Evolutionary conservation across 1,140 invertebrate genomes (phyloP).

Genomic region (Pachypeltis micranthus): DNA sequence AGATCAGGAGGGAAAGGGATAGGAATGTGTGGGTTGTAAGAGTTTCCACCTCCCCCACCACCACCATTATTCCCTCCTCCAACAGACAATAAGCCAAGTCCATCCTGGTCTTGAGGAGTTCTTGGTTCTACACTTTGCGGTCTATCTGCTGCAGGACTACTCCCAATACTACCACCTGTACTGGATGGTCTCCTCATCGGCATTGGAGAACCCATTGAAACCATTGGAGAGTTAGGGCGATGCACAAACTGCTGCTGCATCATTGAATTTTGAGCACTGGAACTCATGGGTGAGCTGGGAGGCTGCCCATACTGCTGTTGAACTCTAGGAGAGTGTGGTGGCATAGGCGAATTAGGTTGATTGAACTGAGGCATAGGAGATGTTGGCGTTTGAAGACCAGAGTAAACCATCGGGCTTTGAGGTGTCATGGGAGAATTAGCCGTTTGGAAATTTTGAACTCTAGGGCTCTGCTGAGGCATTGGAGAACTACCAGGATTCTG

Average conservation of each 20-base stretch:
- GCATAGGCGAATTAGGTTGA: conserved; percentile 38
- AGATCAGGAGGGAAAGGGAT: conserved; percentile 36
- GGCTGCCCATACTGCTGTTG: conserved; percentile 31
- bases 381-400: conserved; percentile 33
- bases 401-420: conserved; percentile 26
- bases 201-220: conserved; percentile 43
- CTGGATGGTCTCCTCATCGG: conserved; percentile 42
- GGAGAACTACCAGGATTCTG: conserved; percentile 42
- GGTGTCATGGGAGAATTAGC: conserved; percentile 21
- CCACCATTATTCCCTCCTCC: conserved; percentile 39
- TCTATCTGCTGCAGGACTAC: conserved; percentile 42
- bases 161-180: conserved; percentile 30
- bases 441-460: conserved; percentile 17
- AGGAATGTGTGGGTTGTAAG: conserved; percentile 40
- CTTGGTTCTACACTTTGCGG: conserved; percentile 45
- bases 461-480: conserved; percentile 36
- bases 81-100: conserved; percentile 23
- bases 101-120: conserved; percentile 32
- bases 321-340: conserved; percentile 31
- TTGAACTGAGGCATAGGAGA: conserved; percentile 34
- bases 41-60: conserved; percentile 40
- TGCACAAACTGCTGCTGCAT: conserved; percentile 27
- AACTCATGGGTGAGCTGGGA: conserved; percentile 38
- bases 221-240: conserved; percentile 37
- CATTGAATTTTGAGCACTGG: conserved; percentile 2